Base-by-base conservation (phyloP, 2,113 vertebrate species). In the Anolis carolinensis region DNA sequence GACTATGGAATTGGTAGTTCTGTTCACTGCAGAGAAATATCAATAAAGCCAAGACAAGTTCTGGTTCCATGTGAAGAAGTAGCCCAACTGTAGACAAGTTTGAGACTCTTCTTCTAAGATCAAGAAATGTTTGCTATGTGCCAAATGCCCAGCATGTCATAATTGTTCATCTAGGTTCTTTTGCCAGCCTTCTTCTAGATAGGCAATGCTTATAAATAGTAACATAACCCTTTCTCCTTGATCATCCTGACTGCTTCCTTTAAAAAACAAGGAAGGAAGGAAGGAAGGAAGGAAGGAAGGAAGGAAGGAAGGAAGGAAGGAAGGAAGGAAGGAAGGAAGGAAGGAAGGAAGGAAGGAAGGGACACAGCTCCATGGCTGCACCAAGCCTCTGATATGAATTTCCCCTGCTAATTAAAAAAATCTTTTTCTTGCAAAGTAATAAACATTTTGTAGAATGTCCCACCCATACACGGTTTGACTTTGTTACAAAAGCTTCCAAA, bases 1-100 rank as follows among this genome's bases (percentile, higher is more conserved):
- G 68, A 89, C 82, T 92, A 86, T 91, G 88, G 85, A 92, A 88
- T 11, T 73, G 87, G 84, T 6, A 59, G 70, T 25, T 88, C 50
- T 9, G n/a, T 79, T 86, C 44, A 27, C 10, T 18, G 2, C 32
- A 52, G 59, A 81, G 39, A 75, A 81, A 81, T 86, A 71, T 67
- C 30, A 23, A 13, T 81, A 50, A 34, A 76, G 62, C 30, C 74
- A 14, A 52, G 5, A 50, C 59, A 80, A 65, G 39, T 21, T n/a
- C 16, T 32, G 32, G 70, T 36, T 73, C 23, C 55, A 50, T 20
- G n/a, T 50, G 59, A 86, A 72, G 36, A 44, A 74, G 52, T 27
- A 75, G n/a, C 9, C n/a, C 20, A 36, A 18, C 21, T 27, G 59
- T 34, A 50, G 55, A 7, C 65, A 59, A 74, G n/a, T 6, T 21